Evolutionary conservation across 2,113 vertebrate genomes (phyloP).

Genomic region (Oncorhynchus nerka): DNA sequence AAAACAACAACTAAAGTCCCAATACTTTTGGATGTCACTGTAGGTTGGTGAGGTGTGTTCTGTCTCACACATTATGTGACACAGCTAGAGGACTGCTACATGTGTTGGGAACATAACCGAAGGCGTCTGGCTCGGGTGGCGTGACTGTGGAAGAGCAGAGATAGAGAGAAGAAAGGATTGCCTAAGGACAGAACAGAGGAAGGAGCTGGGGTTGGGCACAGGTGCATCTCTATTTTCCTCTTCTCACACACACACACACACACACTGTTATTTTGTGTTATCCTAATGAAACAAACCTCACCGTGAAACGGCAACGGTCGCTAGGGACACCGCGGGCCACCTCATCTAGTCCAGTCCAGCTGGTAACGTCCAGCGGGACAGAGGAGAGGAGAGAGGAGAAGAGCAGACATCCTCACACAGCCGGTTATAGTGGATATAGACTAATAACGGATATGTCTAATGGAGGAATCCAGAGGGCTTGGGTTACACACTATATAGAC

Average conservation of each 20-base stretch:
- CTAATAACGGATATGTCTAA: too few relatives aligned
- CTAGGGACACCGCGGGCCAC: neutral
- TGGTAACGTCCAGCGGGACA: neutral
- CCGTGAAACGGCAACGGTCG: conserved; percentile 22
- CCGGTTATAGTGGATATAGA: conserved; percentile 21
- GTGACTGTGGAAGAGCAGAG: conserved; percentile 28
- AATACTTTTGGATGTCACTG: neutral
- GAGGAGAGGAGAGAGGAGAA: conserved; percentile 6
- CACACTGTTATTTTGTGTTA: conserved; percentile 19
- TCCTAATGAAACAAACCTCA: conserved; percentile 25
- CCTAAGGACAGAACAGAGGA: conserved; percentile 20
- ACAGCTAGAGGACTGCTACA: neutral
- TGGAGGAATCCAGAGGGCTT: conserved; percentile 32
- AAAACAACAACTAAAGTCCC: too few relatives aligned
- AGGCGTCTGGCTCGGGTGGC: conserved; percentile 1
- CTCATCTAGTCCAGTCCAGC: neutral
- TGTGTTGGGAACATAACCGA: neutral
- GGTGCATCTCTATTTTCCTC: conserved; percentile 21
- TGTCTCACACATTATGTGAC: neutral
- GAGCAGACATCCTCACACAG: conserved; percentile 26
- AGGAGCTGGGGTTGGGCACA: conserved; percentile 20
- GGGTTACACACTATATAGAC: conserved; percentile 15
- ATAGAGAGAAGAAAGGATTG: conserved; percentile 26
- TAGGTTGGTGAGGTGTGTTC: neutral
- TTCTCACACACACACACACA: conserved; percentile 8